Evolutionary conservation across 1,140 invertebrate species (phyloP), one percentile per base, ranked within the genome.

Genomic region (Prorops nasuta): DNA sequence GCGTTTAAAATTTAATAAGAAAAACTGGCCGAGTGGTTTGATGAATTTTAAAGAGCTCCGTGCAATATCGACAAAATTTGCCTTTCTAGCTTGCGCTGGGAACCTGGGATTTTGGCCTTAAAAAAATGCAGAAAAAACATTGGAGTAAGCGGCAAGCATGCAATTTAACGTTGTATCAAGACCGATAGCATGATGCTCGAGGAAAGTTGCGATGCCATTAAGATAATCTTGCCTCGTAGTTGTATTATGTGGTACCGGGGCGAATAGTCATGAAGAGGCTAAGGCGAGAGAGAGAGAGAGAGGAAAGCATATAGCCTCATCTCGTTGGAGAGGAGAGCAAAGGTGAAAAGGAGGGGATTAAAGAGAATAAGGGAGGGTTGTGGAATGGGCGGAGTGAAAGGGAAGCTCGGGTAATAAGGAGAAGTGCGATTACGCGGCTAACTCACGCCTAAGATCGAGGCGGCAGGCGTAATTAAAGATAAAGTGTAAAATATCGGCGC

Each of bases 131-230:
- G n/a, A n/a, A n/a, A n/a, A n/a, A n/a, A n/a, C n/a, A n/a, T n/a
- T n/a, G n/a, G n/a, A n/a, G n/a, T n/a, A n/a, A n/a, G 35, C 24
- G 39, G 43, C 39, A 44, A 50, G 34, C 38, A 43, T 24, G 37
- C 28, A 41, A 54, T 42, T 54, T 54, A 54, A 54, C 52, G 48
- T 45, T 51, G 48, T 54, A 51, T 54, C 51, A 54, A 54, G 24
- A 32, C 35, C 43, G 53, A 55, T 55, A 56, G 54, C 54, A 49
- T 49, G 50, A 56, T 54, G 51, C 45, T 56, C 40, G 44, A 20
- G 40, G 48, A 60, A 63, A 65, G 60, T 63, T 60, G 58, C 56
- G 49, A 61, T 47, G 51, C 60, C 49, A 61, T 65, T 65, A 65
- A 63, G 60, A 65, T 65, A 65, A 65, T 65, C 60, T 61, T 31